A percentile compares a stretch with the other conserved stretches of the same genome.
These are phyloP conservation scores for Thymallus thymallus DNA, from an alignment of 2,113 vertebrate genomes.

Conservation along the genomic window DNA sequence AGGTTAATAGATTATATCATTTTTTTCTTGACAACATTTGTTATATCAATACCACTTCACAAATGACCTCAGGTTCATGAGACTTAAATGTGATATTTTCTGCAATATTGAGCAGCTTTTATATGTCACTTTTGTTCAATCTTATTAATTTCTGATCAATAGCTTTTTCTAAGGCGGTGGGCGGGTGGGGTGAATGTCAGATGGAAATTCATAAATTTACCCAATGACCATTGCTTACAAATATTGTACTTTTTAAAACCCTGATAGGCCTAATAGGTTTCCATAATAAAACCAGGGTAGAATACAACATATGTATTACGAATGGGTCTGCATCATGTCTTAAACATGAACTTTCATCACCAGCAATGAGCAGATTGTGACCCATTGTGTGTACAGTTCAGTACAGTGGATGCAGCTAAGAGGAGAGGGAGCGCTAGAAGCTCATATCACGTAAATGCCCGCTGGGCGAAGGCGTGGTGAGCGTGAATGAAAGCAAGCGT, in stretches of 20 bases:
- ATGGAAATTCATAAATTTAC: background rate
- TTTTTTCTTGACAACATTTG: too few relatives aligned
- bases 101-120: too few relatives aligned
- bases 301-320: background rate
- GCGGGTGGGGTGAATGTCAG: too few relatives aligned
- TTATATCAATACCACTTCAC: too few relatives aligned
- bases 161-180: too few relatives aligned
- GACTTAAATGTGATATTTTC: too few relatives aligned
- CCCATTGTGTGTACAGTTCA: background rate
- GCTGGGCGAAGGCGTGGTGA: conserved; percentile 74
- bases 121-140: too few relatives aligned
- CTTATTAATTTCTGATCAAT: too few relatives aligned
- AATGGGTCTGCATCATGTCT: background rate
- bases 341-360: background rate
- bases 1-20: too few relatives aligned
- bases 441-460: conserved; percentile 67
- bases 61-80: too few relatives aligned
- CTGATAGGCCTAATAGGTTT: background rate
- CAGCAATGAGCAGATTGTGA: background rate
- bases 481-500: conserved; percentile 46
- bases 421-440: conserved; percentile 22
- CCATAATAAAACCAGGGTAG: background rate
- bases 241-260: background rate
- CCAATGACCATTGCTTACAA: background rate
- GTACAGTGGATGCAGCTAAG: conserved; percentile 11